Percentiles rank a stretch among this genome's conserved stretches.
These are phyloP conservation scores for Semicossyphus pulcher DNA, from an alignment of 2,113 vertebrate genomes.

Conservation along the genomic window DNA sequence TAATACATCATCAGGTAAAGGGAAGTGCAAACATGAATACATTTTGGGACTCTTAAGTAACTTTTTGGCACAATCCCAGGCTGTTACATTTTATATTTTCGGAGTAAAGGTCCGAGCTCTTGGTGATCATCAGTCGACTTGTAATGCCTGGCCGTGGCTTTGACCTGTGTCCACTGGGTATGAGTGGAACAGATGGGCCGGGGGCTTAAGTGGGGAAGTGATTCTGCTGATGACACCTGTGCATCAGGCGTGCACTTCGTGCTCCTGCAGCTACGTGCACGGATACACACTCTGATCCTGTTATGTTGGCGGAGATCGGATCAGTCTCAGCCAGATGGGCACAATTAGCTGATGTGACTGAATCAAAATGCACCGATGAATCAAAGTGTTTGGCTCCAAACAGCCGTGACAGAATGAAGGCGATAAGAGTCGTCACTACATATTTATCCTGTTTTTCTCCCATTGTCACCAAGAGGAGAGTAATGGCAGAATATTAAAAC, in stretches of 20 bases:
- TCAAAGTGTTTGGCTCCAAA: conserved; percentile 11
- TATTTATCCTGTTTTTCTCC: background rate
- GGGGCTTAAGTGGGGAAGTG: conserved; percentile 42
- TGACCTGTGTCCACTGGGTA: conserved; percentile 29
- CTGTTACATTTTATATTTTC: background rate
- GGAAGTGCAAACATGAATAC: conserved; percentile 36
- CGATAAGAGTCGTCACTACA: background rate
- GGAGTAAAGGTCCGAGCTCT: conserved; percentile 22
- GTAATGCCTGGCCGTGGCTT: conserved; percentile 28
- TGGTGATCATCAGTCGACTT: conserved; percentile 32
- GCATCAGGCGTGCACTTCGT: conserved; percentile 16
- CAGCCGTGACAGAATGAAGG: background rate
- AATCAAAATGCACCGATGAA: background rate
- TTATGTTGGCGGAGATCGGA: conserved; percentile 40
- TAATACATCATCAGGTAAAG: conserved; percentile 16
- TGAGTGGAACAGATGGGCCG: conserved; percentile 72
- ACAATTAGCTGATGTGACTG: conserved; percentile 34
- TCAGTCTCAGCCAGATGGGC: conserved; percentile 53
- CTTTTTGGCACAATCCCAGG: background rate
- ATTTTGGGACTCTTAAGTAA: background rate
- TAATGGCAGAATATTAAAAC: background rate
- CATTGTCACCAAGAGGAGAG: background rate
- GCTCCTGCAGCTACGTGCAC: conserved; percentile 18
- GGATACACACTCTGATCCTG: conserved; percentile 19
- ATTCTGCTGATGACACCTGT: conserved; percentile 63